phyloP scores from a whole-genome alignment of 1,140 invertebrate species.

The Harpegnathos saltator region DNA sequence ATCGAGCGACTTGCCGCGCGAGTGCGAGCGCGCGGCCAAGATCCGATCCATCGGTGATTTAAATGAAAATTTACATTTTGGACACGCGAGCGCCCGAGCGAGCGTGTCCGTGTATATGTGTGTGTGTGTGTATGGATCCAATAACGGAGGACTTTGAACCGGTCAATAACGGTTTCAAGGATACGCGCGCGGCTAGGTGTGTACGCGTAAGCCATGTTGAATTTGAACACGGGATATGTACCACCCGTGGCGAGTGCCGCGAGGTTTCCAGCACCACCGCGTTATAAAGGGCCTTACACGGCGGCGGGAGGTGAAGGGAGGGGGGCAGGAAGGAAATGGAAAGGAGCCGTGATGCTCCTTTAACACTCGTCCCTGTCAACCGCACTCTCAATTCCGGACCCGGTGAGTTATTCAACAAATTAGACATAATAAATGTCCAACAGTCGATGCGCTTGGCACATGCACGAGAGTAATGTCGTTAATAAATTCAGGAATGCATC shows the following conservation, averaged over 20 bases:
- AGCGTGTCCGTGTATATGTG: no score
- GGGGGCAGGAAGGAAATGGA: no score
- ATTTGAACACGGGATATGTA: constrained; percentile 16
- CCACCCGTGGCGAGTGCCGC: constrained; percentile 66
- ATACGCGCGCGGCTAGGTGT: constrained; percentile 1
- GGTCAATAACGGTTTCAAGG: constrained; percentile 41
- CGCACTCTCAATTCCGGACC: constrained; percentile 59
- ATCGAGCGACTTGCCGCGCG: constrained; percentile 50
- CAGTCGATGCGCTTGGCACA: constrained; percentile 35
- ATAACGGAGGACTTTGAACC: constrained; percentile 39
- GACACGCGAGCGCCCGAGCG: neutral
- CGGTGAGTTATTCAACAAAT: constrained; percentile 68
- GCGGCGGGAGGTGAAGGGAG: no score
- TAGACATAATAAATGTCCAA: constrained; percentile 68
- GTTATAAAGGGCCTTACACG: constrained; percentile 62
- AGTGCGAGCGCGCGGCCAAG: neutral
- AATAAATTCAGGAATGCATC: constrained; percentile 43
- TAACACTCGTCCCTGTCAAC: constrained; percentile 65
- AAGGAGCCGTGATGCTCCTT: constrained; percentile 44
- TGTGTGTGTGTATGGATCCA: neutral
- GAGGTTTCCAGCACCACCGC: constrained; percentile 43
- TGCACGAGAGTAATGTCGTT: constrained; percentile 28
- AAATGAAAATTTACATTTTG: constrained; percentile 22
- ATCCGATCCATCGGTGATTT: constrained; percentile 50
- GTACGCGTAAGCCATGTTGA: constrained; percentile 12